Percentiles rank a stretch among this genome's conserved stretches.
These are phyloP conservation scores for Takifugu flavidus DNA, from an alignment of 2,113 vertebrate species.

Conservation along the genomic window DNA sequence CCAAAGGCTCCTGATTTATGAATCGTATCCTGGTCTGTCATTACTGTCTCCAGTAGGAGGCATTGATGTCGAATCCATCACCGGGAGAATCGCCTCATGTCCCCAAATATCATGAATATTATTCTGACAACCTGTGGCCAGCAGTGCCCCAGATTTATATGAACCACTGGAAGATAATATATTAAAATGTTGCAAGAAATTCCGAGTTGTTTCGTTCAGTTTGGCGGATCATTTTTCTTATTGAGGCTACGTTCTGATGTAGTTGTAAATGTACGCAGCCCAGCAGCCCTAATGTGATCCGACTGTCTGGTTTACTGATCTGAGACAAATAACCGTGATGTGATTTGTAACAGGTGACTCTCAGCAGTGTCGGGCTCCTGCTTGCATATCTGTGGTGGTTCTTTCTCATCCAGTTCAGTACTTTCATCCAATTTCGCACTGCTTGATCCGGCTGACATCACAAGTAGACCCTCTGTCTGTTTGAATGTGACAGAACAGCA, in stretches of 20 bases:
- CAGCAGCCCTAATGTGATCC: neutral
- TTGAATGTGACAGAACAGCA: no score
- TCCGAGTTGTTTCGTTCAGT: constrained; percentile 23
- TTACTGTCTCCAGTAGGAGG: constrained; percentile 55
- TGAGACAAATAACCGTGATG: neutral
- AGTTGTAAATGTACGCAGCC: neutral
- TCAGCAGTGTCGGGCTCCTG: neutral
- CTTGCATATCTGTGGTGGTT: no score
- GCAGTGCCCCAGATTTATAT: constrained; percentile 28
- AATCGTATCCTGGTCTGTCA: constrained; percentile 53
- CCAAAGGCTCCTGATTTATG: constrained; percentile 61
- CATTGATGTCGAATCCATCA: constrained; percentile 54
- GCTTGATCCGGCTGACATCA: no score
- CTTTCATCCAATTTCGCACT: no score
- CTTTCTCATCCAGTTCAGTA: no score
- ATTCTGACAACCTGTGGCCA: constrained; percentile 48
- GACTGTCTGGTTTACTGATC: neutral
- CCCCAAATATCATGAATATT: constrained; percentile 56
- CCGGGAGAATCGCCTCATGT: constrained; percentile 40
- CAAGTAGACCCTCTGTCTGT: no score
- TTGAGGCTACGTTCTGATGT: neutral
- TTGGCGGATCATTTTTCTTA: constrained; percentile 4
- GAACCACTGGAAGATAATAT: constrained; percentile 10
- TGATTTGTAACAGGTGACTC: neutral
- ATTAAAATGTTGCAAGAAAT: constrained; percentile 26